Base-by-base conservation (phyloP, 2,797 vertebrate species). In the Aphelocoma californica region DNA sequence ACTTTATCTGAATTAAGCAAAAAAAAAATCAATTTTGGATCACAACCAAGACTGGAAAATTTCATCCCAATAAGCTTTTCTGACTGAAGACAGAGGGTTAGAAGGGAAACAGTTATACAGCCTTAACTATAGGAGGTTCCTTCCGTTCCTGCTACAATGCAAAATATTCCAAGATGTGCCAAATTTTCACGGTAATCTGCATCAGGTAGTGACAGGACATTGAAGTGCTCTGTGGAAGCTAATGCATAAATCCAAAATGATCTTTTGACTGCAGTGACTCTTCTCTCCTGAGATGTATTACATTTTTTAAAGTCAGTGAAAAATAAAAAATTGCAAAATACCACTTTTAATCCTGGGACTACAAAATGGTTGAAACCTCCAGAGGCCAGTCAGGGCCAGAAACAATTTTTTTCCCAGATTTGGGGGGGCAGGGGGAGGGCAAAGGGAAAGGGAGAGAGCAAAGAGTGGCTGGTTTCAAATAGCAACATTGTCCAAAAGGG, bases 401-500 rank as follows among this genome's bases (percentile, higher is more conserved):
- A 96, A 73, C 81, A 95, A 81, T 34, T 79, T 92, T 88, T 96
- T 90, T 42, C 95, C 89, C 96, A 94, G 73, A 90, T 91, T 71
- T 75, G 60, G 47, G 28, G n/a, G 64, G 24, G 34, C 17, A 54
- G 20, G 51, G 66, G 66, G 64, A 74, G 86, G 82, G 75, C 58
- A 81, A 86, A 90, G 81, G 92, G 74, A 90, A 93, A 91, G 80
- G 58, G 95, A 95, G 95, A 97, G 93, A 97, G 97, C 92, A 97
- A 96, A 96, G 96, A 97, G 95, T 96, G 78, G 90, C 57, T 92
- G 88, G 93, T 97, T 98, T 98, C 97, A 98, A 98, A 98, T 98
- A 98, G 98, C 98, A 98, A 98, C 98, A 98, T 98, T 98, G 98
- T 98, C 98, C 98, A 97, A 97, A 98, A 98, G 97, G 98, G 98